Conservation (phyloP, 1,140 invertebrate species). For the Euura saliciscinereae region DNA sequence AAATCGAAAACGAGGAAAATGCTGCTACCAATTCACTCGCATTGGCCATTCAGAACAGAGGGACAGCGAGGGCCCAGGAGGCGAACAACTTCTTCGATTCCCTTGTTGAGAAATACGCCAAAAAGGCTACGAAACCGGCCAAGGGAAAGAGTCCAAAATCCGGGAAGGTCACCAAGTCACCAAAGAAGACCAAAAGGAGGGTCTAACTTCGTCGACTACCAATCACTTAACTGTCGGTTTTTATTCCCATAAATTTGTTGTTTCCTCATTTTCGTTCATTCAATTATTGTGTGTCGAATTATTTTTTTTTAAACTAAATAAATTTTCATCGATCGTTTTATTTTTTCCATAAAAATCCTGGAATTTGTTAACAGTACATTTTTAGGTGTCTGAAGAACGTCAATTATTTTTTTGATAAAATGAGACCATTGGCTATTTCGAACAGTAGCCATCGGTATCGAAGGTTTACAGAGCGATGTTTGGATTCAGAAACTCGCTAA, state of each 20-base stretch:
- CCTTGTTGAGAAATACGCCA: conserved; percentile 53
- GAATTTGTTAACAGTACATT: too few relatives aligned
- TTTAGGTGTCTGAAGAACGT: too few relatives aligned
- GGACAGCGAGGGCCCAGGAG: conserved; percentile 40
- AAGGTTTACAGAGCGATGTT: too few relatives aligned
- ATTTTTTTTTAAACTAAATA: too few relatives aligned
- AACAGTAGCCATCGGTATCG: too few relatives aligned
- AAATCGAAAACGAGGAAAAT: conserved; percentile 50
- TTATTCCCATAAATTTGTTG: too few relatives aligned
- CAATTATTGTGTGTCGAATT: too few relatives aligned
- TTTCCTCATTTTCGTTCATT: too few relatives aligned
- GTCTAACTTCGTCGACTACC: conserved; percentile 18
- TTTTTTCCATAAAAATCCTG: background rate
- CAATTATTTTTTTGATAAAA: background rate
- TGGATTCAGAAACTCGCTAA: too few relatives aligned
- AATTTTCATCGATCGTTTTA: background rate
- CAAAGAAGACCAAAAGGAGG: conserved; percentile 43
- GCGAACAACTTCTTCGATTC: conserved; percentile 54
- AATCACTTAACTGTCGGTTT: background rate
- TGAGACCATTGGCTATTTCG: too few relatives aligned
- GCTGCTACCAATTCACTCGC: conserved; percentile 40
- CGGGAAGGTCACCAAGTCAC: conserved; percentile 14
- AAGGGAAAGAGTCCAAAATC: conserved; percentile 29
- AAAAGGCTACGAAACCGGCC: conserved; percentile 39
- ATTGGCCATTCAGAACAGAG: conserved; percentile 49